Percentiles rank a stretch among this genome's conserved stretches.
These are phyloP conservation scores for Drosophila picticornis DNA, from an alignment of 2,888 invertebrate species.

Conservation along the genomic window DNA sequence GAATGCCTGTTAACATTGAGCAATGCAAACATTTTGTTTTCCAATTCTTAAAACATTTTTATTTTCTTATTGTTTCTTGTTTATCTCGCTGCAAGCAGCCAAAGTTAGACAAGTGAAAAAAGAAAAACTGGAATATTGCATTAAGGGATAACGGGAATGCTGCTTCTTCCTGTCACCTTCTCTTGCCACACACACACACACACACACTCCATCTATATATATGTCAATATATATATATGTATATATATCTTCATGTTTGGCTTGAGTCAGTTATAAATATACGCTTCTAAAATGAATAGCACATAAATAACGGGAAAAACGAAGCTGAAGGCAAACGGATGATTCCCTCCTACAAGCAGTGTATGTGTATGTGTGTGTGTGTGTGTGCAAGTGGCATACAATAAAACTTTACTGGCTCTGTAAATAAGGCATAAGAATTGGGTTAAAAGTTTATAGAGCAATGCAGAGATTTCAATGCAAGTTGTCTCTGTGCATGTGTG, in stretches of 20 bases:
- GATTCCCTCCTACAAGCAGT: constrained; percentile 27
- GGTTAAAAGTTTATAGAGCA: constrained; percentile 83
- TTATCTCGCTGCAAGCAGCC: not conserved
- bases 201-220: not conserved
- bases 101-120: not conserved
- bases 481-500: constrained; percentile 3
- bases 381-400: constrained; percentile 54
- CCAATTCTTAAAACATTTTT: not conserved
- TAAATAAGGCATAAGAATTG: constrained; percentile 82
- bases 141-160: not conserved
- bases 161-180: not conserved
- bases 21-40: not conserved
- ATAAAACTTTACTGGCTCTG: constrained; percentile 70
- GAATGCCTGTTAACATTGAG: not conserved
- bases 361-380: constrained; percentile 10
- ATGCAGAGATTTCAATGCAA: constrained; percentile 73
- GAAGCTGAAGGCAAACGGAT: constrained; percentile 38
- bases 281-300: constrained; percentile 44
- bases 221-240: not conserved
- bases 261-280: constrained; percentile 49
- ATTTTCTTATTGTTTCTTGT: not conserved
- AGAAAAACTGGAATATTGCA: not conserved
- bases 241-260: not conserved
- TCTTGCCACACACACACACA: not conserved
- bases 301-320: constrained; percentile 54